These are phyloP conservation scores for Phataginus tricuspis DNA, from an alignment of 2,797 vertebrate genomes.

Conservation along the genomic window DNA sequence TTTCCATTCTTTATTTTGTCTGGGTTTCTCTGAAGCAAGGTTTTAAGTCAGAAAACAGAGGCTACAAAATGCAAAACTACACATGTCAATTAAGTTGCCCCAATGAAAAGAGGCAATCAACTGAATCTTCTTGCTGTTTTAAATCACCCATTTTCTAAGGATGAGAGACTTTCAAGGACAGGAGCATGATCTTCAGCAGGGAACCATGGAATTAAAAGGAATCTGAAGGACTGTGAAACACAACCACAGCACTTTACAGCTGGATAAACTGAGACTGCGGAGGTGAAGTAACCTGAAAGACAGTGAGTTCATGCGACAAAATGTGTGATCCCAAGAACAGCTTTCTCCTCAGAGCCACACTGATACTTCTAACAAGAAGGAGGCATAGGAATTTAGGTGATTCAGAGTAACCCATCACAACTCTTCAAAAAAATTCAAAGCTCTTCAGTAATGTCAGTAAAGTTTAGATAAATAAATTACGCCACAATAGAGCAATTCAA, in stretches of 20 bases:
- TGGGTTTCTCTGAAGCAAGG: constrained; percentile 58
- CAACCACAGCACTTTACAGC: not conserved
- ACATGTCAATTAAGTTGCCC: not conserved
- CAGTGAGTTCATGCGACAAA: not conserved
- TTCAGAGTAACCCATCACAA: not conserved
- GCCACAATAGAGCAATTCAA: not conserved
- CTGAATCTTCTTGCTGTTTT: not conserved
- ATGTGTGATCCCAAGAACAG: not conserved
- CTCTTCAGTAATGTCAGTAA: not conserved
- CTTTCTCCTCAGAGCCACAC: not conserved
- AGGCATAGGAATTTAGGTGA: not conserved
- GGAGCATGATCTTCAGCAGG: not conserved
- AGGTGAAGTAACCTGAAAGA: not conserved
- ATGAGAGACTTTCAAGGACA: not conserved
- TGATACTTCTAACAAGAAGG: not conserved
- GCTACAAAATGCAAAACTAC: constrained; percentile 9
- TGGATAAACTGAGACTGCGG: not conserved
- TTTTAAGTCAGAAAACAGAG: constrained; percentile 64
- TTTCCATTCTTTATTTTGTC: constrained; percentile 75
- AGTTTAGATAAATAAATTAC: constrained; percentile 26
- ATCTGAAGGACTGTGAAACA: not conserved
- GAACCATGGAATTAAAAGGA: not conserved
- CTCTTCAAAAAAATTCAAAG: not conserved
- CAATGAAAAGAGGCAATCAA: not conserved
- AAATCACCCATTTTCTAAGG: not conserved